Base-by-base conservation (phyloP, 2,797 vertebrate species). In the Choloepus didactylus region DNA sequence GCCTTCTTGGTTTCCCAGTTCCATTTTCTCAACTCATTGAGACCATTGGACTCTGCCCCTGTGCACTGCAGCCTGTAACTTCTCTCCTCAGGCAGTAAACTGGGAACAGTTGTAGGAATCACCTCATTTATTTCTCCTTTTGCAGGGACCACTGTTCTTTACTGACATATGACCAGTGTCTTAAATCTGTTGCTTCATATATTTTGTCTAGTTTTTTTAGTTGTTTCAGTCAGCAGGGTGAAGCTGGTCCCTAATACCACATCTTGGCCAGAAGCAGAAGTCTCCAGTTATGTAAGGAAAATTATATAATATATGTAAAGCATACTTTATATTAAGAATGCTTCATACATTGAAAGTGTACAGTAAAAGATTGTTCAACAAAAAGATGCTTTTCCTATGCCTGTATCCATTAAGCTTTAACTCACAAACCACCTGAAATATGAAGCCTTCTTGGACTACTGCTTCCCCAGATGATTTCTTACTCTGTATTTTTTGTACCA, bases 401-500 rank as follows among this genome's bases (percentile, higher is more conserved):
- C 51, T 87, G 9, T 25, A 64, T 23, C 46, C 84, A 6, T 67
- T 51, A 93, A 91, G 23, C 27, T 81, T 90, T 89, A 75, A 77
- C 6, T 70, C 88, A 88, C 56, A n/a, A 62, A 56, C 8, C 12
- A 51, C 60, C 18, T 91, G 73, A 60, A 87, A 29, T 87, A 51
- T 69, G 75, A 96, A 86, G 9, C 14, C 64, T 91, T 90, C 25
- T 25, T 81, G 27, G 19, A 59, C 59, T 76, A 44, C 9, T 35
- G 12, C 14, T 25, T 88, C 25, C 41, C 19, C 15, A 82, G 35
- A 59, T 96, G 35, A 79, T 49, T 91, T 95, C n/a, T 21, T 46
- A 67, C 64, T 93, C 7, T 91, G 72, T 85, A 46, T 87, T 88
- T 35, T 92, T 96, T 64, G 41, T 90, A 73, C 25, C 18, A 90